These are phyloP conservation scores for Daboia siamensis DNA, from an alignment of 2,113 vertebrate genomes.

Conservation along the genomic window DNA sequence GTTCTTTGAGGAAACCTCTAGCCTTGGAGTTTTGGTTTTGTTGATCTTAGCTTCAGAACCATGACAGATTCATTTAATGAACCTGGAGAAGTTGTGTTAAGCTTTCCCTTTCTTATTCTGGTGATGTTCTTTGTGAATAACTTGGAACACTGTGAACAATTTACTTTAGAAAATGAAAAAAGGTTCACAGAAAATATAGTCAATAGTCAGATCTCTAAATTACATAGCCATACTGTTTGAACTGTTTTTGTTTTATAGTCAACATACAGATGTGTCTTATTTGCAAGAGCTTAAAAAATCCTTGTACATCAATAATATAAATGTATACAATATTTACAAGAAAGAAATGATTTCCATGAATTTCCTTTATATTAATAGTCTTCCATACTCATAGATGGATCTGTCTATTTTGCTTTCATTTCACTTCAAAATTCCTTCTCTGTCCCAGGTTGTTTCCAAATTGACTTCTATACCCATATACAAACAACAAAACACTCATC, in stretches of 20 bases:
- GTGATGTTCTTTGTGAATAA: neutral
- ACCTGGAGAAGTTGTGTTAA: neutral
- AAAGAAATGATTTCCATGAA: neutral
- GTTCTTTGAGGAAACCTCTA: no score
- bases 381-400: neutral
- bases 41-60: no score
- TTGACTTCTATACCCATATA: neutral
- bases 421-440: neutral
- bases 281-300: neutral
- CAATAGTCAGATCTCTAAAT: neutral
- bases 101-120: neutral
- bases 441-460: neutral
- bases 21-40: no score
- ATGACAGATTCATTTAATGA: conserved; percentile 18
- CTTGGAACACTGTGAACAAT: neutral
- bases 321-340: neutral
- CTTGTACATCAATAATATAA: neutral
- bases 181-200: neutral
- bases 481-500: neutral
- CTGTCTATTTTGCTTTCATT: neutral
- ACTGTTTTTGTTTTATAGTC: neutral
- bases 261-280: neutral
- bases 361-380: neutral
- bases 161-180: conserved; percentile 10
- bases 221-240: neutral